Conservation (phyloP, 2,797 vertebrate genomes). For the Alfaro cultratus region DNA sequence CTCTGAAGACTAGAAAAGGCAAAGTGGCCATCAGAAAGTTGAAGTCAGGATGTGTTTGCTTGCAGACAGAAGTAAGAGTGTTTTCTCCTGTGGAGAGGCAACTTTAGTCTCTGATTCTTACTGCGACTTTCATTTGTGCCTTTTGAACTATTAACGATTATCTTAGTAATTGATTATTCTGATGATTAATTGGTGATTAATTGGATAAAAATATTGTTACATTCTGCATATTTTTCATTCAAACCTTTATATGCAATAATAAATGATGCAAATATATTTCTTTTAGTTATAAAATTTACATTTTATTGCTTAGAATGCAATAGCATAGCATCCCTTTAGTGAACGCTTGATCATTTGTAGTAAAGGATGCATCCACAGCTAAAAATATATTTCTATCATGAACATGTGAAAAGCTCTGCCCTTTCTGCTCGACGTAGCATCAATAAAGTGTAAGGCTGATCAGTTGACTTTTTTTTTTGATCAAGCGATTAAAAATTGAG, state of each 20-base stretch:
- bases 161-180: background rate
- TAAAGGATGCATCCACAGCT: no score
- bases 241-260: background rate
- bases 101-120: background rate
- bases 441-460: no score
- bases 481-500: no score
- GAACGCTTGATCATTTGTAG: no score
- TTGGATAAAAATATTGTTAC: no score
- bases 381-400: no score
- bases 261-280: background rate
- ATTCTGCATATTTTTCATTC: no score
- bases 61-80: constrained; percentile 57
- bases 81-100: background rate
- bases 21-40: constrained; percentile 64
- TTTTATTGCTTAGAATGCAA: no score
- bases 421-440: no score
- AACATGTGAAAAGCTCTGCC: no score
- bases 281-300: background rate
- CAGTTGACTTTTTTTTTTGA: no score
- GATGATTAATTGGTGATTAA: background rate
- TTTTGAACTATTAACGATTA: background rate
- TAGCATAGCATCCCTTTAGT: no score
- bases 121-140: background rate
- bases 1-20: constrained; percentile 60
- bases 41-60: constrained; percentile 69